These are phyloP conservation scores for Zaprionus ornatus DNA, from an alignment of 1,140 invertebrate species.

Conservation along the genomic window DNA sequence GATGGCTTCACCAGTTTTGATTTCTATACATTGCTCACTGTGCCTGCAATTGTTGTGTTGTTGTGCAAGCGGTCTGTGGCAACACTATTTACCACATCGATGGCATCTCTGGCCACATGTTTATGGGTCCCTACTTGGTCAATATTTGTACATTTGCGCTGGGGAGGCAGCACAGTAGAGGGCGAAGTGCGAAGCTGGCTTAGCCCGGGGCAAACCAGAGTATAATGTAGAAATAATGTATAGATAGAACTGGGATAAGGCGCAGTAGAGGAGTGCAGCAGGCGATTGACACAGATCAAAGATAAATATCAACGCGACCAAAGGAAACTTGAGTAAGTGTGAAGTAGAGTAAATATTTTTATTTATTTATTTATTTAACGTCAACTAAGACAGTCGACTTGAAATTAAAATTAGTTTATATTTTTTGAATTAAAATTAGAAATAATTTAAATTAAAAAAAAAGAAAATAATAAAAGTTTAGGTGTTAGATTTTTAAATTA, in stretches of 20 bases:
- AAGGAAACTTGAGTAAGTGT: background rate
- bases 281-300: slow-evolving; percentile 4
- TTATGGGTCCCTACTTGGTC: slow-evolving; percentile 25
- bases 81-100: slow-evolving; percentile 17
- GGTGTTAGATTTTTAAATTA: too few species aligned
- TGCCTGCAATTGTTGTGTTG: slow-evolving; percentile 44
- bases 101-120: slow-evolving; percentile 8
- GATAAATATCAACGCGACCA: background rate
- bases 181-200: background rate
- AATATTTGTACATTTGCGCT: slow-evolving; percentile 32
- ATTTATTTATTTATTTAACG: too few species aligned
- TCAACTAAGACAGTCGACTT: too few species aligned
- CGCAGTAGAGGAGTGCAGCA: background rate
- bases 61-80: slow-evolving; percentile 36
- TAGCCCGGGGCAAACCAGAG: slow-evolving; percentile 38
- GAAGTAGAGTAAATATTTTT: background rate
- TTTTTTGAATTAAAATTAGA: too few species aligned
- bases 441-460: too few species aligned
- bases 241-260: slow-evolving; percentile 29
- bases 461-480: too few species aligned
- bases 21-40: slow-evolving; percentile 30
- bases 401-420: too few species aligned
- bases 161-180: background rate
- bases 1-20: slow-evolving; percentile 13
- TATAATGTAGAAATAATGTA: slow-evolving; percentile 48